A percentile compares a stretch with the other conserved stretches of the same genome.
Evolutionary conservation across 2,113 vertebrate species (phyloP).

Genomic region (Trichomycterus rosablanca): DNA sequence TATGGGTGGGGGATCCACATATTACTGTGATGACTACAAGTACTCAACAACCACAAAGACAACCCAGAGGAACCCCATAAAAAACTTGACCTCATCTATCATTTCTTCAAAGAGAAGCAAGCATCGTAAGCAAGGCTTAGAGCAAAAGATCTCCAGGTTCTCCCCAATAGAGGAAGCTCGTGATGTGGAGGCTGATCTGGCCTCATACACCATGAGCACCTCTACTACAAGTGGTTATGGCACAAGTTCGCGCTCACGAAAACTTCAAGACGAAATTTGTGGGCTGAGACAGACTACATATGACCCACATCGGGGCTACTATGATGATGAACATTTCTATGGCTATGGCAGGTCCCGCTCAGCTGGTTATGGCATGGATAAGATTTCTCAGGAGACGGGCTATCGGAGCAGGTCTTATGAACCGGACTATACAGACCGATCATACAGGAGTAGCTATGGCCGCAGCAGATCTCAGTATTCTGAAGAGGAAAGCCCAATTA

Average conservation of each 20-base stretch:
- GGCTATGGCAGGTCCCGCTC: conserved; percentile 79
- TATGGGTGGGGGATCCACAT: conserved; percentile 78
- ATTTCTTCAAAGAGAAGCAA: conserved; percentile 92
- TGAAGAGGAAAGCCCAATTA: conserved; percentile 89
- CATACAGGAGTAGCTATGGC: conserved; percentile 73
- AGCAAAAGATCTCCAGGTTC: conserved; percentile 98
- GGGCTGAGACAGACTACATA: conserved; percentile 88
- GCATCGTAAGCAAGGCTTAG: conserved; percentile 91
- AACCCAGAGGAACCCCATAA: conserved; percentile 81
- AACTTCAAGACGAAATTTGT: conserved; percentile 87
- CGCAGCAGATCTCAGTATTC: conserved; percentile 79
- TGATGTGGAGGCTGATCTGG: conserved; percentile 92
- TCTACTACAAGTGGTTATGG: conserved; percentile 62
- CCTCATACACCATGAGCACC: conserved; percentile 73
- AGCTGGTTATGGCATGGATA: conserved; percentile 83
- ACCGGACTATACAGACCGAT: conserved; percentile 72
- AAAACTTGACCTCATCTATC: conserved; percentile 86
- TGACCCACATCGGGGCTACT: conserved; percentile 74
- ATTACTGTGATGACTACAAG: conserved; percentile 83
- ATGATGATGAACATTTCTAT: conserved; percentile 82
- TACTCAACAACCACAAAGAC: conserved; percentile 63
- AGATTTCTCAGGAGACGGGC: conserved; percentile 75
- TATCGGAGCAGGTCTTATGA: conserved; percentile 89
- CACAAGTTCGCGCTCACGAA: conserved; percentile 73
- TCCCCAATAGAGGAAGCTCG: conserved; percentile 97